Conservation (phyloP, 2,797 vertebrate genomes). For the Cossypha heuglini region DNA sequence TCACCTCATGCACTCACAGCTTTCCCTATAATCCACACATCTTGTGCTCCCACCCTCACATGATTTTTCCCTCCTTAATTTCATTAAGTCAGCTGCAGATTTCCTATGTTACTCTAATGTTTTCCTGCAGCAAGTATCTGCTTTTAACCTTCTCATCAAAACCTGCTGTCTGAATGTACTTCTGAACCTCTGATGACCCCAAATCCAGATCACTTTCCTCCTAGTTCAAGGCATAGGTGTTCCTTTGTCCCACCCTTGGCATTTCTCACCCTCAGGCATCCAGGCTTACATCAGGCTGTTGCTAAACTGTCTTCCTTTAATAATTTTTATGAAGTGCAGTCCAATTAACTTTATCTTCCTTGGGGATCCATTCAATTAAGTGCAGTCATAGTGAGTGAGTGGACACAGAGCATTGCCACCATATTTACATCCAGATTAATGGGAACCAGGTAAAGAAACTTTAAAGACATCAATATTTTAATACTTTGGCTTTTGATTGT, state of each 20-base stretch:
- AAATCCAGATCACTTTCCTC: background rate
- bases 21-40: background rate
- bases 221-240: background rate
- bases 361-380: conserved; percentile 69
- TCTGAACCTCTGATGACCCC: background rate
- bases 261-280: conserved; percentile 16
- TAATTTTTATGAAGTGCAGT: conserved; percentile 68
- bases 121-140: background rate
- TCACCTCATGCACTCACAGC: background rate
- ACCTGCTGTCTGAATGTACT: background rate
- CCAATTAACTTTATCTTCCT: conserved; percentile 71
- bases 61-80: background rate
- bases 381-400: conserved; percentile 39
- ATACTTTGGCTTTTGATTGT: conserved; percentile 43
- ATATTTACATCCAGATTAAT: conserved; percentile 65
- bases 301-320: conserved; percentile 45
- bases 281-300: conserved; percentile 17
- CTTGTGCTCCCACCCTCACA: background rate
- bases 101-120: background rate
- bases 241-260: conserved; percentile 36
- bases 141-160: conserved; percentile 14
- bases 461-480: conserved; percentile 60
- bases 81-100: background rate
- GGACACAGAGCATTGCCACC: conserved; percentile 48
- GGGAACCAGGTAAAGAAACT: conserved; percentile 61